A percentile compares a stretch with the other conserved stretches of the same genome.
These are phyloP conservation scores for Diglossa cyanea DNA, from an alignment of 2,797 vertebrate species.

Conservation along the genomic window DNA sequence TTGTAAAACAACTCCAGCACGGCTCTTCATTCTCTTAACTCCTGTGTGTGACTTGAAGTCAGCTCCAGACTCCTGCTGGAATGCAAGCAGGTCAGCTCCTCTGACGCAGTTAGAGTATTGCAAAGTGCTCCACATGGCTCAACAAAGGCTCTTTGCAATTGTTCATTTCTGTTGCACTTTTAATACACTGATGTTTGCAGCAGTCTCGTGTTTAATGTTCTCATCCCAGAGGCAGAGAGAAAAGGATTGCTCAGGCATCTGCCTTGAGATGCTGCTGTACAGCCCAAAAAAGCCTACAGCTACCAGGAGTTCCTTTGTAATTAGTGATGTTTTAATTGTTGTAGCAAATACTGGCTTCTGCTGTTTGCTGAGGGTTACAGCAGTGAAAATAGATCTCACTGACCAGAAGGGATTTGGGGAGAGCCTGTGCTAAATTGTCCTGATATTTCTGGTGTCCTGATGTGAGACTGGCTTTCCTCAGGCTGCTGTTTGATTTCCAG, in stretches of 20 bases:
- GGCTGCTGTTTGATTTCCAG: neutral
- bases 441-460: neutral
- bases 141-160: neutral
- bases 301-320: neutral
- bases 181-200: neutral
- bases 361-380: neutral
- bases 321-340: neutral
- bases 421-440: neutral
- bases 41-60: neutral
- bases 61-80: neutral
- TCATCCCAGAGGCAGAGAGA: neutral
- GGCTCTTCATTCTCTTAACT: neutral
- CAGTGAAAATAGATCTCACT: neutral
- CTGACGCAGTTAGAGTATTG: neutral
- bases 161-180: neutral
- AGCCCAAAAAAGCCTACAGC: rapidly evolving
- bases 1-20: conserved; percentile 18
- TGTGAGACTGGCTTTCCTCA: neutral
- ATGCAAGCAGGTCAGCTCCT: conserved; percentile 37
- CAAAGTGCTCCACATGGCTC: neutral
- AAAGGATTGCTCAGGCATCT: neutral
- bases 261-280: neutral
- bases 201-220: neutral
- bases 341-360: neutral
- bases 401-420: neutral